Conservation (phyloP, 1,140 invertebrate species). For the Euglossa dilemma region DNA sequence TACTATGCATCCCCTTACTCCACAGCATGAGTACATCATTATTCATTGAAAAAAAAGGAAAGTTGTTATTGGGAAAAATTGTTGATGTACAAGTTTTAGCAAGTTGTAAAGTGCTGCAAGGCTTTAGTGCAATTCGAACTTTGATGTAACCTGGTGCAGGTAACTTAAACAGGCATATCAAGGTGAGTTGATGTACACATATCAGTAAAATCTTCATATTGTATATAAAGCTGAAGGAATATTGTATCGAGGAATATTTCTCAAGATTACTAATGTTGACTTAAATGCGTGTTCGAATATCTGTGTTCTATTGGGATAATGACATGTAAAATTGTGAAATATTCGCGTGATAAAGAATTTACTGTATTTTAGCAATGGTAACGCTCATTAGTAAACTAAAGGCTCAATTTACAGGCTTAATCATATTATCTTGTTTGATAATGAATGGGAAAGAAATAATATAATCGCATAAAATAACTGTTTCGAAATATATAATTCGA, state of each 20-base stretch:
- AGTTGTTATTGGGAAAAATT: conserved; percentile 61
- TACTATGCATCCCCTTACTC: conserved; percentile 78
- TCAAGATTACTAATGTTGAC: conserved; percentile 9
- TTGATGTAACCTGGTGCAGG: conserved; percentile 71
- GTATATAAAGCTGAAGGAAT: conserved; percentile 39
- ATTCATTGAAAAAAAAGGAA: conserved; percentile 73
- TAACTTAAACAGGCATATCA: conserved; percentile 64
- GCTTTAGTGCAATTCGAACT: conserved; percentile 79
- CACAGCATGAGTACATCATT: conserved; percentile 77
- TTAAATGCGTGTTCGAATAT: conserved; percentile 31
- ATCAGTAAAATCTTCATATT: conserved; percentile 63
- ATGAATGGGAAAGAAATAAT: neutral
- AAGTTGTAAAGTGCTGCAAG: conserved; percentile 75
- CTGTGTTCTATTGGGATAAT: conserved; percentile 49
- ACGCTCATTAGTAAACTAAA: conserved; percentile 34
- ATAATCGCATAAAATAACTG: conserved; percentile 13
- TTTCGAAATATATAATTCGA: conserved; percentile 26
- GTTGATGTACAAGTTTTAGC: conserved; percentile 71
- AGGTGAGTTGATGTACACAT: conserved; percentile 72
- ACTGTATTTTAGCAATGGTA: conserved; percentile 40
- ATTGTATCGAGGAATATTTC: conserved; percentile 32
- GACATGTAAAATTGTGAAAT: conserved; percentile 47
- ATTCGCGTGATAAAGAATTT: conserved; percentile 23
- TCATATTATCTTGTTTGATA: conserved; percentile 33
- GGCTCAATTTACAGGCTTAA: conserved; percentile 19